Evolutionary conservation across 2,113 vertebrate species (phyloP).

Genomic region (Cheirogaleus medius): DNA sequence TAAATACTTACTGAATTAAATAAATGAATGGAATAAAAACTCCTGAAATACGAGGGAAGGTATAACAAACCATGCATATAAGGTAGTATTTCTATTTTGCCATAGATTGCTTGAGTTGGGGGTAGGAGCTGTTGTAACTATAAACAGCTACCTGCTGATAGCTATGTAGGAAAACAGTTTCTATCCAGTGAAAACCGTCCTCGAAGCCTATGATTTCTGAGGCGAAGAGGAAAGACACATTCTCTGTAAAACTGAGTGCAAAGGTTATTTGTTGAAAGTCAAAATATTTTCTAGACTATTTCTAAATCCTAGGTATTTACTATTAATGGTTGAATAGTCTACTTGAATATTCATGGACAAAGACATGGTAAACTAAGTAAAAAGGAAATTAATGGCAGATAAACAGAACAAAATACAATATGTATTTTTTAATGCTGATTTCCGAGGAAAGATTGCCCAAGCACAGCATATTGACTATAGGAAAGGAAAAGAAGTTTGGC

Average conservation of each 20-base stretch:
- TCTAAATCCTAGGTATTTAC: background rate
- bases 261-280: background rate
- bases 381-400: background rate
- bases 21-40: background rate
- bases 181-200: background rate
- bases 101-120: background rate
- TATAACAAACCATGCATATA: background rate
- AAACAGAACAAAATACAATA: background rate
- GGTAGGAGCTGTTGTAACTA: background rate
- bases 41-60: fast-evolving
- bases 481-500: background rate
- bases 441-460: background rate
- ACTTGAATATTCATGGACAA: background rate
- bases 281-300: background rate
- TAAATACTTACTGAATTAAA: background rate
- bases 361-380: background rate
- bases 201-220: background rate
- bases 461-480: background rate
- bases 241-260: background rate
- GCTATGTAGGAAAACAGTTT: background rate
- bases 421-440: background rate
- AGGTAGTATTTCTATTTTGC: background rate
- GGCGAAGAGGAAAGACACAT: background rate
- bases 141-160: background rate
- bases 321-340: background rate